A percentile compares a stretch with the other conserved stretches of the same genome.
phyloP scores from a whole-genome alignment of 2,113 vertebrate species.

The Strigops habroptila region DNA sequence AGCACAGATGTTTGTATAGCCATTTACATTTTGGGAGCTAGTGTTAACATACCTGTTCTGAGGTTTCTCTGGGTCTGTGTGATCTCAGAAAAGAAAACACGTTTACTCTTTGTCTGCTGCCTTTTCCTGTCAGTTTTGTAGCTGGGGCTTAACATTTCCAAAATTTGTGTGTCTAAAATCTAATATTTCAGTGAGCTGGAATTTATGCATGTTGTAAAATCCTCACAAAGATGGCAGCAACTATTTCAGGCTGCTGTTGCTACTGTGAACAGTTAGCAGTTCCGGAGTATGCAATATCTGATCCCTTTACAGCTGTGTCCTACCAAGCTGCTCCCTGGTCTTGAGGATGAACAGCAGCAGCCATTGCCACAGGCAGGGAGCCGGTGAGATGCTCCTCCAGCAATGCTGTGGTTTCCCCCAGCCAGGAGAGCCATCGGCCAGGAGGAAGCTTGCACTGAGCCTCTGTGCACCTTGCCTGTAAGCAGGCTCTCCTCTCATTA shows the following conservation, averaged over 20 bases:
- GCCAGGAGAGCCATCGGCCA: fast-evolving
- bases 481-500: neutral
- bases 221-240: neutral
- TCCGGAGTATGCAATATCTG: fast-evolving
- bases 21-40: neutral
- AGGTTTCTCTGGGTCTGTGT: neutral
- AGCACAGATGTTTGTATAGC: neutral
- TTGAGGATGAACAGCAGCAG: neutral
- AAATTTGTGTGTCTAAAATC: neutral
- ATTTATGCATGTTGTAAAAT: neutral
- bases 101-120: fast-evolving
- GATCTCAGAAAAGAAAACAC: neutral
- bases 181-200: neutral
- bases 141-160: neutral
- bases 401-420: fast-evolving
- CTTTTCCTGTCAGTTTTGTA: neutral
- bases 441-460: neutral
- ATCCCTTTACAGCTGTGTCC: neutral
- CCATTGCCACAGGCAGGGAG: fast-evolving
- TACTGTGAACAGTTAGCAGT: neutral
- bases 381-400: fast-evolving
- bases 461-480: fast-evolving
- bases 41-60: neutral
- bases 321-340: fast-evolving
- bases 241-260: neutral